Base-by-base conservation (phyloP, 2,888 invertebrate genomes). In the Trypoxylon attenuatum region DNA sequence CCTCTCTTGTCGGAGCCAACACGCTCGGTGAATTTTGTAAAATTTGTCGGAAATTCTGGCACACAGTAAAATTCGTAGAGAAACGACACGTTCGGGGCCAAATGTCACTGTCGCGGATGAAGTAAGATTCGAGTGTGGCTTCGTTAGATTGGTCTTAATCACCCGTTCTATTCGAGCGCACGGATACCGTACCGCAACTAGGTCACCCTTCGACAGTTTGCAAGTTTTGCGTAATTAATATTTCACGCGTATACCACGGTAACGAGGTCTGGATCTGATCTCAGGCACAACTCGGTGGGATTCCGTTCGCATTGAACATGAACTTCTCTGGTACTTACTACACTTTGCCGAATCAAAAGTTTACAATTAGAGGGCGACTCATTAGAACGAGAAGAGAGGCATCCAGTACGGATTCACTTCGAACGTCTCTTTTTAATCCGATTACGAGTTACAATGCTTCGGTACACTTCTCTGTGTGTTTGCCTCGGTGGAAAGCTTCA, bases 371-470 rank as follows among this genome's bases (percentile, higher is more conserved):
- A 15, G 55, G 58, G 46, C 50, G 23, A 61, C 49, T 54, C 39
- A 27, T 10, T 33, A 49, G 23, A 27, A 39, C 41, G 5, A 22
- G 51, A 51, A 42, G 16, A 29, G 51, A 5, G 21, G 18, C 39
- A 65, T 63, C 60, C 59, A 76, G 66, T 65, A 54, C 51, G 62
- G 58, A 64, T 65, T 56, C 41, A 51, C 39, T 43, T 46, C n/a
- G 25, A 41, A 38, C 52, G 52, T 53, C 45, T 56, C 56, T 66
- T 58, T 64, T 69, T 76, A 69, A 72, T 76, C 59, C 49, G 60
- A 43, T 74, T 72, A 66, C 61, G 27, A 21, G 49, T 61, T 55
- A 69, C 73, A 73, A 57, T 73, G 39, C 57, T 59, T 51, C 61
- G 43, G 62, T 64, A 29, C 55, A 47, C 61, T 50, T 62, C 54